phyloP scores from a whole-genome alignment of 2,888 invertebrate species.

The Hyles lineata region DNA sequence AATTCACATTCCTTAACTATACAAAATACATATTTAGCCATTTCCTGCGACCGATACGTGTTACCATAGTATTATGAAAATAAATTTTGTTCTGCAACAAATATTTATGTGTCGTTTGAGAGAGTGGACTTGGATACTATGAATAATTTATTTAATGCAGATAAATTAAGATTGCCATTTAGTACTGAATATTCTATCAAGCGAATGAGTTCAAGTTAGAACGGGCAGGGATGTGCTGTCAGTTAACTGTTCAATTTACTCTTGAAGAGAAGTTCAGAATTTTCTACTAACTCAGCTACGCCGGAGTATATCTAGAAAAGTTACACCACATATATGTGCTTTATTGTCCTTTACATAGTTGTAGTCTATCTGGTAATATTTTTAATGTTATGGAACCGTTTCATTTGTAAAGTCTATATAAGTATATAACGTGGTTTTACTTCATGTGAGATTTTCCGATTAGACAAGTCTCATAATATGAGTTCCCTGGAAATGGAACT shows the following conservation, averaged over 20 bases:
- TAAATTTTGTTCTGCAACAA: neutral
- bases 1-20: neutral
- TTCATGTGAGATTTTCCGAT: too few species aligned
- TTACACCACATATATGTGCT: neutral
- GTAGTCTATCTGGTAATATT: too few species aligned
- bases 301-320: conserved; percentile 14
- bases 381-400: too few species aligned
- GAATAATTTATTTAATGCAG: conserved; percentile 32
- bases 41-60: neutral
- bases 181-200: conserved; percentile 49
- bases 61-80: neutral
- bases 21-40: neutral
- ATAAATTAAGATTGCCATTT: conserved; percentile 46
- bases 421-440: too few species aligned
- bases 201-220: conserved; percentile 38
- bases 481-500: too few species aligned
- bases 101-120: neutral
- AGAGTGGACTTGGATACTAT: neutral
- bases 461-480: too few species aligned
- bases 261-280: conserved; percentile 56
- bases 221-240: conserved; percentile 50
- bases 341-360: neutral
- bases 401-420: too few species aligned
- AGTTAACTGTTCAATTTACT: conserved; percentile 62
- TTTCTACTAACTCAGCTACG: conserved; percentile 11